Conservation (phyloP, 1,140 invertebrate genomes). For the Drosophila santomea region DNA sequence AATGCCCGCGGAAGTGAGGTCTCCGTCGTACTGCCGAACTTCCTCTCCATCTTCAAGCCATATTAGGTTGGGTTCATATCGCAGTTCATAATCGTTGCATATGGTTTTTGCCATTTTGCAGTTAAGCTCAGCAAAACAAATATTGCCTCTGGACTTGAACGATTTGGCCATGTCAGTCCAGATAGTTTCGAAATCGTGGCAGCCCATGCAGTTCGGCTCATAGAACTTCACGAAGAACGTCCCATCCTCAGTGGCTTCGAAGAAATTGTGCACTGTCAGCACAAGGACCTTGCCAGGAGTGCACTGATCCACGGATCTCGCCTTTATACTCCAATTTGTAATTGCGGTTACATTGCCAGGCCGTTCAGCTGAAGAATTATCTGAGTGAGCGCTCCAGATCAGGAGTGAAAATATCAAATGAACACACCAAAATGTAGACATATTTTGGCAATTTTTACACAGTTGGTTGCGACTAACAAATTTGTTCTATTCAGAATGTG, state of each 20-base stretch:
- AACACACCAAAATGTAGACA: no score
- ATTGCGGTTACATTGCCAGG: not conserved
- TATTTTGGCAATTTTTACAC: not conserved
- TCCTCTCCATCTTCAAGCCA: slow-evolving; percentile 1
- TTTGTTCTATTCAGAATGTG: not conserved
- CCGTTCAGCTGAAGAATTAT: not conserved
- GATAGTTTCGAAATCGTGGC: not conserved
- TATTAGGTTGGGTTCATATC: not conserved
- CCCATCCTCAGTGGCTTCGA: not conserved
- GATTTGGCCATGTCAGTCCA: slow-evolving; percentile 11
- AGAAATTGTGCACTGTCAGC: not conserved
- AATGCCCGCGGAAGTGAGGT: not conserved
- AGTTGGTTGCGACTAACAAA: not conserved
- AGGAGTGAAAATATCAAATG: no score
- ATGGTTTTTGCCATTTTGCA: not conserved
- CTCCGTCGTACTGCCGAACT: not conserved
- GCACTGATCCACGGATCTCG: not conserved
- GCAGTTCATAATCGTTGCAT: not conserved
- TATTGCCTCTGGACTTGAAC: not conserved
- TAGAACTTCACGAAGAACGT: slow-evolving; percentile 17
- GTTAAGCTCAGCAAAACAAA: slow-evolving; percentile 3
- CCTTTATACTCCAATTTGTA: not conserved
- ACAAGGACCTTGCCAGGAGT: not conserved
- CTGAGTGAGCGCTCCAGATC: no score
- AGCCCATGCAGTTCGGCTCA: not conserved